Base-by-base conservation (phyloP, 2,888 invertebrate species). In the Pyrocoelia pectoralis region DNA sequence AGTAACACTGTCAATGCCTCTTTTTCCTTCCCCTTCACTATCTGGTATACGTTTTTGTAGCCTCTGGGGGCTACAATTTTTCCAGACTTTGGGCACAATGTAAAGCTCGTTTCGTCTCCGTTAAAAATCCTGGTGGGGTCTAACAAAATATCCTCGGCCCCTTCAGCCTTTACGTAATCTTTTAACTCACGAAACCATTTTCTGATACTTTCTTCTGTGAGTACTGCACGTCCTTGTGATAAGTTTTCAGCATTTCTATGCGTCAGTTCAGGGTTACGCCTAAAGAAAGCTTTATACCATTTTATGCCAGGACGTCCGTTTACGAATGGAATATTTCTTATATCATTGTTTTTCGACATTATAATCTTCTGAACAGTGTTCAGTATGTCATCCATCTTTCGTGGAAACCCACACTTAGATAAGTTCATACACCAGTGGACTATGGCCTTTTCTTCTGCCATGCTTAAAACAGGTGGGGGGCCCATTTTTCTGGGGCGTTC, bases 251-350 rank as follows among this genome's bases (percentile, higher is more conserved):
- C 24, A 19, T 10, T 57, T 63, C 48, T 19, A 24, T 64, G n/a
- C n/a, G n/a, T n/a, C n/a, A n/a, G n/a, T n/a, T n/a, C n/a, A n/a
- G n/a, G n/a, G n/a, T n/a, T n/a, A n/a, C n/a, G 18, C 17, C 53
- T 54, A 49, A 66, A 54, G 56, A 71, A 71, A 5, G 50, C 24
- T 12, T 17, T 14, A 43, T 60, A 68, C 67, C 69, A 71, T 19
- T 63, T 58, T 51, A 53, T 58, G 8, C 69, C 67, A 18, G 67
- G 69, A 14, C 60, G 50, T 14, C 60, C 55, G 57, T 66, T 50
- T 43, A 13, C 10, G 6, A 13, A 43, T 13, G 12, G n/a, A n/a
- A n/a, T n/a, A n/a, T n/a, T n/a, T n/a, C n/a, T n/a, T n/a, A n/a
- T n/a, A n/a, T n/a, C n/a, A 19, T 8, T 50, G 19, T 56, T 56